A percentile compares a stretch with the other conserved stretches of the same genome.
These are phyloP conservation scores for Malaclemys terrapin DNA, from an alignment of 2,113 vertebrate species.

Conservation along the genomic window DNA sequence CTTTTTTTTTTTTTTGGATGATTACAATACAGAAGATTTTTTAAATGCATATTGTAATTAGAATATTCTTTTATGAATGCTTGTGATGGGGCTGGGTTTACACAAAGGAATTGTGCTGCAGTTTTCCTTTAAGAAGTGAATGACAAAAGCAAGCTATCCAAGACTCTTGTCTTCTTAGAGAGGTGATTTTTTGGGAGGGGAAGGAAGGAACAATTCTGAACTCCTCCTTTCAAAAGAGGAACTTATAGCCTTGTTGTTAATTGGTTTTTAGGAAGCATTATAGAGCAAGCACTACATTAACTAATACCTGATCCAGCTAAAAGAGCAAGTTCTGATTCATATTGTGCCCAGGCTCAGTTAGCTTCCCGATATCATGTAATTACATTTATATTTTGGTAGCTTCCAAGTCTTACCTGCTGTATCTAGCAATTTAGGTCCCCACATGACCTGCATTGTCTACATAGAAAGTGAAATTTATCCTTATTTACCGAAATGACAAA, in stretches of 20 bases:
- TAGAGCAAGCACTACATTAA: background rate
- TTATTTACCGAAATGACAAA: background rate
- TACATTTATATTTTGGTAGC: background rate
- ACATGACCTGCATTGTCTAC: background rate
- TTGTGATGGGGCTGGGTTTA: background rate
- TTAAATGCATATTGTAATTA: conserved; percentile 2
- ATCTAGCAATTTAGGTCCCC: conserved; percentile 7
- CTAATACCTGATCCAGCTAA: background rate
- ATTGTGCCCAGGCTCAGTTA: background rate
- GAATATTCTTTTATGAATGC: background rate
- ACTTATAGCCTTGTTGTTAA: background rate
- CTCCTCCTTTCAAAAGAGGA: background rate
- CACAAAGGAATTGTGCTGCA: background rate
- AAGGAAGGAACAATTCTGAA: background rate
- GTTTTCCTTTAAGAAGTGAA: background rate
- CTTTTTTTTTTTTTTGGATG: background rate
- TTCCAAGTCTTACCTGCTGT: background rate
- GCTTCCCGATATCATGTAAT: background rate
- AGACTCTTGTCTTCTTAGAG: background rate
- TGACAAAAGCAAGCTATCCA: background rate
- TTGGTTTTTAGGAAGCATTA: background rate
- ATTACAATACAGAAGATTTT: conserved; percentile 7
- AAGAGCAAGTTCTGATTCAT: background rate
- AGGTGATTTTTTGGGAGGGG: background rate
- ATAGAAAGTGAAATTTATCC: background rate